phyloP scores from a whole-genome alignment of 2,888 invertebrate species.

The Drosophila kanekoi region DNA sequence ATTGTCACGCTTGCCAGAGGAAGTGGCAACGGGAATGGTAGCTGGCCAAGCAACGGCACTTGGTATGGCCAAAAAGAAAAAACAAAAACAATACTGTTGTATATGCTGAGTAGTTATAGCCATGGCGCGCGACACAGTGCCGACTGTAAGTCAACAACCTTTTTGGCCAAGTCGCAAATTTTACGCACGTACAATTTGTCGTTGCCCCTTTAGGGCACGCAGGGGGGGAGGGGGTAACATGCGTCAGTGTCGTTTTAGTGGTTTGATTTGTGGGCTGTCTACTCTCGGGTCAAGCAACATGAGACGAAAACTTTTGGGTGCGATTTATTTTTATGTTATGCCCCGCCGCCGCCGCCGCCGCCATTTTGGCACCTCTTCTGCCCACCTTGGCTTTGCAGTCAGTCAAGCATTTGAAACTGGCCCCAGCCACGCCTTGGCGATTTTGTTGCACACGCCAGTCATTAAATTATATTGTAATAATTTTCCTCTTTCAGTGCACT shows the following conservation, averaged over 20 bases:
- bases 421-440: conserved; percentile 30
- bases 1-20: conserved; percentile 72
- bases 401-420: conserved; percentile 55
- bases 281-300: conserved; percentile 32
- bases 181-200: conserved; percentile 74
- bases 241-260: conserved; percentile 14
- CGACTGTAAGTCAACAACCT: conserved; percentile 74
- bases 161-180: conserved; percentile 70
- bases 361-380: conserved; percentile 46
- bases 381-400: conserved; percentile 38
- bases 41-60: conserved; percentile 53
- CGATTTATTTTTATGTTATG: conserved; percentile 1
- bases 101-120: conserved; percentile 40
- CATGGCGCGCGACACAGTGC: conserved; percentile 37
- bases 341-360: conserved; percentile 22
- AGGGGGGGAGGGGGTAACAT: neutral
- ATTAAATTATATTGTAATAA: conserved; percentile 66
- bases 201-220: conserved; percentile 12
- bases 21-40: conserved; percentile 44
- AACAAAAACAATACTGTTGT: conserved; percentile 31
- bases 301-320: conserved; percentile 31
- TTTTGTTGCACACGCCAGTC: conserved; percentile 54
- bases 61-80: conserved; percentile 30
- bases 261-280: conserved; percentile 55
- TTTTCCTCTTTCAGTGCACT: conserved; percentile 36